These are phyloP conservation scores for Akabosia matsudoensis DNA, from an alignment of 1,140 invertebrate species.

Conservation along the genomic window DNA sequence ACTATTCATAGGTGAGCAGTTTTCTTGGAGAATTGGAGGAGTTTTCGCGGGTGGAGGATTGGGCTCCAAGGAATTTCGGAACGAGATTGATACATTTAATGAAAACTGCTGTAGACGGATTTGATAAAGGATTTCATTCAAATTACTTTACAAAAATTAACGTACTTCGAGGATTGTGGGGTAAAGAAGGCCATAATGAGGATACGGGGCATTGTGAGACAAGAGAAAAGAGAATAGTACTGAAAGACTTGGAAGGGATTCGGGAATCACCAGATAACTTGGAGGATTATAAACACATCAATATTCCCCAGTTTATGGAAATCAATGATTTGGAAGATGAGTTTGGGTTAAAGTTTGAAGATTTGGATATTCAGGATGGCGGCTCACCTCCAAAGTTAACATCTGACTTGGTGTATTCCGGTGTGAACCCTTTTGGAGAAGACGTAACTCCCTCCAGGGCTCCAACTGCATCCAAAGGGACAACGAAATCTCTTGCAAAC, in stretches of 20 bases:
- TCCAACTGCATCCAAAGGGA: neutral
- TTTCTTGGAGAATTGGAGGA: conserved; percentile 43
- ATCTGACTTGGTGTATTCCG: conserved; percentile 32
- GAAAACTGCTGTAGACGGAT: conserved; percentile 28
- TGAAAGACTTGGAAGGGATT: conserved; percentile 33
- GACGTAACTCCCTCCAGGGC: neutral
- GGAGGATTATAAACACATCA: conserved; percentile 26
- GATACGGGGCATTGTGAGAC: neutral
- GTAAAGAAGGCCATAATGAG: neutral
- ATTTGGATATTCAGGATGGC: conserved; percentile 24
- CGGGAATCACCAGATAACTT: conserved; percentile 30
- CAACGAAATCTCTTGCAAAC: conserved; percentile 31
- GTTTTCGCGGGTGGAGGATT: conserved; percentile 38
- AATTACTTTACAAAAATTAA: conserved; percentile 45
- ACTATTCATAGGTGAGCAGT: no score
- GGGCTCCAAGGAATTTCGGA: conserved; percentile 38
- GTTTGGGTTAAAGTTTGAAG: conserved; percentile 39
- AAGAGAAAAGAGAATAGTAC: conserved; percentile 18
- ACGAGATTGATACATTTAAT: conserved; percentile 35
- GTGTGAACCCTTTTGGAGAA: conserved; percentile 26
- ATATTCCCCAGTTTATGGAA: neutral
- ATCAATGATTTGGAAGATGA: conserved; percentile 34
- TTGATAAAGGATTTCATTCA: conserved; percentile 42
- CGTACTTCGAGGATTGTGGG: conserved; percentile 36
- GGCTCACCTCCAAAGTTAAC: conserved; percentile 12